phyloP scores from a whole-genome alignment of 2,113 vertebrate species.

The Perccottus glenii region DNA sequence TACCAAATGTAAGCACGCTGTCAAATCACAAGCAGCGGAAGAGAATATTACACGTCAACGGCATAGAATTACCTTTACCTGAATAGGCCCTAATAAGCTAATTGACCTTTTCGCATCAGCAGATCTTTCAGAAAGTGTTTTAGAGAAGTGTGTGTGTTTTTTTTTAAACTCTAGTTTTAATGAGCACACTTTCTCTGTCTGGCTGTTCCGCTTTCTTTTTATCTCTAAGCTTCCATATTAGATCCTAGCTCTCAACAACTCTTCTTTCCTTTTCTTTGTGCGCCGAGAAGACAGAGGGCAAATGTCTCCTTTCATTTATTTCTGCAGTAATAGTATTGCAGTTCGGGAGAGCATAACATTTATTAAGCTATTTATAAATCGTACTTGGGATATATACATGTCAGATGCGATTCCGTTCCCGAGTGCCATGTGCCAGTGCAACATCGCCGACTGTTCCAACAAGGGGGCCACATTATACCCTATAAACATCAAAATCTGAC shows the following conservation, averaged over 20 bases:
- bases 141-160: constrained; percentile 42
- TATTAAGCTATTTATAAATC: constrained; percentile 77
- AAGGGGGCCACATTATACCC: constrained; percentile 73
- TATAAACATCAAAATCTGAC: constrained; percentile 72
- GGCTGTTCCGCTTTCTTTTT: constrained; percentile 42
- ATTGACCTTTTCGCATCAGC: constrained; percentile 77
- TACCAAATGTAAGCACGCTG: constrained; percentile 59
- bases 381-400: constrained; percentile 68
- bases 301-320: constrained; percentile 70
- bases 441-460: constrained; percentile 51
- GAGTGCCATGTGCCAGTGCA: constrained; percentile 66
- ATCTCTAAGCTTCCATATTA: constrained; percentile 53
- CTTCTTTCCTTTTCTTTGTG: constrained; percentile 33
- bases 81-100: constrained; percentile 76
- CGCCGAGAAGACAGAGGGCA: constrained; percentile 66
- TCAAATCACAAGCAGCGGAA: constrained; percentile 27
- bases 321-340: constrained; percentile 48
- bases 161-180: constrained; percentile 64
- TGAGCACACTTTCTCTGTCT: constrained; percentile 50
- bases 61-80: constrained; percentile 69
- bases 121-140: constrained; percentile 46
- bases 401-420: constrained; percentile 67
- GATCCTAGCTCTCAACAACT: constrained; percentile 51
- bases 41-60: constrained; percentile 63
- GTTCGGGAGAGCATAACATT: constrained; percentile 60